phyloP scores from a whole-genome alignment of 2,113 vertebrate genomes.

The Amphiprion ocellaris region DNA sequence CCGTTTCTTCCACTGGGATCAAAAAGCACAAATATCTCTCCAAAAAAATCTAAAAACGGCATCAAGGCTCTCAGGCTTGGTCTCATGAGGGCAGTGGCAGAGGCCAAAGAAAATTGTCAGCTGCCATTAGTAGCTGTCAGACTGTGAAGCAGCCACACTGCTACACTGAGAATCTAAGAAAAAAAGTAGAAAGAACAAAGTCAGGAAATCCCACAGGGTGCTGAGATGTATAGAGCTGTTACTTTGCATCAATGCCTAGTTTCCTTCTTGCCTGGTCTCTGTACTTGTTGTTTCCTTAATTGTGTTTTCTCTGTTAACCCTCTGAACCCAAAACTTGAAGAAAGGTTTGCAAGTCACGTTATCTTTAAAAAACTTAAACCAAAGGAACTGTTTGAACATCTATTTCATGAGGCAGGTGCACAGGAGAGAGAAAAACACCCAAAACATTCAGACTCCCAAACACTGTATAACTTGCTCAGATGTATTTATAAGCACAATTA shows the following conservation, averaged over 20 bases:
- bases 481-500: no score
- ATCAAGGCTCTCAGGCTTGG: neutral
- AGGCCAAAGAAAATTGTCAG: neutral
- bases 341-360: no score
- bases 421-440: no score
- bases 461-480: no score
- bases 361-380: no score
- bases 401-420: no score
- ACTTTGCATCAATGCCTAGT: constrained; percentile 14
- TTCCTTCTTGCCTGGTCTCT: constrained; percentile 47
- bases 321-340: no score
- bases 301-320: constrained; percentile 4
- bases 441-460: no score
- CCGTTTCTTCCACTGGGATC: neutral
- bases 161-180: neutral
- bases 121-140: constrained; percentile 21
- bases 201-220: constrained; percentile 36
- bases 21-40: constrained; percentile 3
- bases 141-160: constrained; percentile 7
- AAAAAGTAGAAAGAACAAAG: constrained; percentile 27
- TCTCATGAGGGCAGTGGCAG: neutral
- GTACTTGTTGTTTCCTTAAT: constrained; percentile 22
- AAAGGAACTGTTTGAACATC: no score
- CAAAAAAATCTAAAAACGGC: neutral
- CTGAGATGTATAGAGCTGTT: constrained; percentile 20